These are phyloP conservation scores for Calidris pugnax DNA, from an alignment of 2,113 vertebrate species.

Conservation along the genomic window DNA sequence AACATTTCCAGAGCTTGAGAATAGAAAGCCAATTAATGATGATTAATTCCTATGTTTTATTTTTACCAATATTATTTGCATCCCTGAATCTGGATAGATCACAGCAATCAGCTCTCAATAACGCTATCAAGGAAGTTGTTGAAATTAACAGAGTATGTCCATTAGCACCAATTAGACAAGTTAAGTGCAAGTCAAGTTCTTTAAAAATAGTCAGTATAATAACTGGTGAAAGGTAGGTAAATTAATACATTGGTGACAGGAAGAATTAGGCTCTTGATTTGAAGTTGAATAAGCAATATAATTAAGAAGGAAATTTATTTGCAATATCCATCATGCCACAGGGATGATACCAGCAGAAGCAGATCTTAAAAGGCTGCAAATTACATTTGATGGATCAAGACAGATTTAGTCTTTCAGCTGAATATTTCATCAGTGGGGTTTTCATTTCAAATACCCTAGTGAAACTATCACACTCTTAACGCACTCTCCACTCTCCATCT, in stretches of 20 bases:
- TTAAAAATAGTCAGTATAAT: not conserved
- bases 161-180: not conserved
- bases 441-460: not conserved
- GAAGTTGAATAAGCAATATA: not conserved
- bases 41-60: not conserved
- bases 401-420: not conserved
- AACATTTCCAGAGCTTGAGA: not conserved
- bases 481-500: not conserved
- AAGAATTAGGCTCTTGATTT: not conserved
- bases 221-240: not conserved
- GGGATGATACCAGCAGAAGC: not conserved
- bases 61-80: not conserved
- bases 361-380: slow-evolving; percentile 26
- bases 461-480: not conserved
- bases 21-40: not conserved
- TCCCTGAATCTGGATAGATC: not conserved
- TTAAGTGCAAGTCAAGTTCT: not conserved
- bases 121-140: not conserved
- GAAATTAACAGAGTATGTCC: not conserved
- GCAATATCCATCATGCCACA: not conserved
- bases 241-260: not conserved
- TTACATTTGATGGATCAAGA: slow-evolving; percentile 1
- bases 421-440: slow-evolving; percentile 8
- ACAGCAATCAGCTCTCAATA: not conserved
- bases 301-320: slow-evolving; percentile 16